Base-by-base conservation (phyloP, 2,888 invertebrate species). In the Conomelus anceps region DNA sequence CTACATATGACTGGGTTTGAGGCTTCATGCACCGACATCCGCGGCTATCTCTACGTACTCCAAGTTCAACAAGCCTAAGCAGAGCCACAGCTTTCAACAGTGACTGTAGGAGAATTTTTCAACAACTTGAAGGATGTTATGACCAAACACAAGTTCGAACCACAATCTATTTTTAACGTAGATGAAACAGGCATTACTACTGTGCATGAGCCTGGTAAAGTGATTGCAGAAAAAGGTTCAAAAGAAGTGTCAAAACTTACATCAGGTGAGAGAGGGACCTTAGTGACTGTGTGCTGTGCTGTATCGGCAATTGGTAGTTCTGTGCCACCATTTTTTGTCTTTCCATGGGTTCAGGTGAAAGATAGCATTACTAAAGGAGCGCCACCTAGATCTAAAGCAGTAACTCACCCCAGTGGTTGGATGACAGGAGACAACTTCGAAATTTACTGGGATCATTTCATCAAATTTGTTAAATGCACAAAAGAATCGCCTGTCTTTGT, bases 51-150 rank as follows among this genome's bases (percentile, higher is more conserved):
- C 26, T 90, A 6, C 29, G 90, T 22, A 85, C 90, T 34, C 90
- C 90, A n/a, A 29, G 89, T 84, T 84, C 87, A 17, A 89, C 90
- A 20, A 89, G 89, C 24, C 86, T 89, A 41, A 23, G 23, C 7
- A 85, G 89, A 34, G 89, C 89, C 20, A 89, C 88, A 89, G 87
- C 89, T 41, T 90, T 90, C 84, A 90, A 89, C 26, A 17, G 23
- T 22, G 11, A 88, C 26, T 85, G 90, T 90, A 3, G 29, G 17
- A 23, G 23, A 22, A n/a, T 90, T 90, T 88, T 90, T 85, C 88
- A 85, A 41, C 0, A 85, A 89, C 22, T 84, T 90, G 22, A 23
- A n/a, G 9, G 9, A 4, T 13, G 84, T 89, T 13, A 22, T 89
- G n/a, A 88, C 86, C 23, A 90, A 84, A 26, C 17, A 90, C 41